Percentiles rank a stretch among this genome's conserved stretches.
Evolutionary conservation across 2,797 vertebrate genomes (phyloP).

Genomic region (Enoplosus armatus): DNA sequence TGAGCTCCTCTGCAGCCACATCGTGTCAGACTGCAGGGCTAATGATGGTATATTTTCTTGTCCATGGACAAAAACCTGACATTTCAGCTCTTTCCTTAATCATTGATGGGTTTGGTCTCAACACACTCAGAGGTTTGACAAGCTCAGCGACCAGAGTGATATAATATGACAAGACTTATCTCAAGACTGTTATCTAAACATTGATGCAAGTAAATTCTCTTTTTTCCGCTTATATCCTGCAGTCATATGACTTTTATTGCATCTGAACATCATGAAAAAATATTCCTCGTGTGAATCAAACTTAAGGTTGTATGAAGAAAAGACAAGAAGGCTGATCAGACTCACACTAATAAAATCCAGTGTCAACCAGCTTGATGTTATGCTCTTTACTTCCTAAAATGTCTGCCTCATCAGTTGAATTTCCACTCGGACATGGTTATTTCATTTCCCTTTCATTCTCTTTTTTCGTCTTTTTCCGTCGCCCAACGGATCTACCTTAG

Average conservation of each 20-base stretch:
- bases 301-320: slow-evolving; percentile 16
- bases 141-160: slow-evolving; percentile 77
- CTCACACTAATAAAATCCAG: slow-evolving; percentile 58
- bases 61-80: slow-evolving; percentile 80
- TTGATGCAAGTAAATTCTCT: background rate
- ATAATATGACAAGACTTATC: slow-evolving; percentile 43
- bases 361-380: slow-evolving; percentile 61
- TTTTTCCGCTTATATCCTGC: slow-evolving; percentile 12
- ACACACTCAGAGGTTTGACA: slow-evolving; percentile 64
- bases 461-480: slow-evolving; percentile 41
- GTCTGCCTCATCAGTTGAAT: slow-evolving; percentile 59
- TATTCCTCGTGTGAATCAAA: background rate
- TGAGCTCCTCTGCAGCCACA: slow-evolving; percentile 78
- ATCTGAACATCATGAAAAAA: slow-evolving; percentile 10
- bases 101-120: slow-evolving; percentile 84
- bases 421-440: slow-evolving; percentile 63
- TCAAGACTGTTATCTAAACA: slow-evolving; percentile 20
- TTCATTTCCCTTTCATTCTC: slow-evolving; percentile 62
- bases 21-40: slow-evolving; percentile 84
- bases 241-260: slow-evolving; percentile 27
- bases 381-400: slow-evolving; percentile 59
- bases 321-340: slow-evolving; percentile 32
- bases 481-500: slow-evolving; percentile 56
- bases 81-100: slow-evolving; percentile 77
- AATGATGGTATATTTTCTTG: slow-evolving; percentile 86